These are phyloP conservation scores for Meteorus cinctellus DNA, from an alignment of 2,888 invertebrate genomes.

Conservation along the genomic window DNA sequence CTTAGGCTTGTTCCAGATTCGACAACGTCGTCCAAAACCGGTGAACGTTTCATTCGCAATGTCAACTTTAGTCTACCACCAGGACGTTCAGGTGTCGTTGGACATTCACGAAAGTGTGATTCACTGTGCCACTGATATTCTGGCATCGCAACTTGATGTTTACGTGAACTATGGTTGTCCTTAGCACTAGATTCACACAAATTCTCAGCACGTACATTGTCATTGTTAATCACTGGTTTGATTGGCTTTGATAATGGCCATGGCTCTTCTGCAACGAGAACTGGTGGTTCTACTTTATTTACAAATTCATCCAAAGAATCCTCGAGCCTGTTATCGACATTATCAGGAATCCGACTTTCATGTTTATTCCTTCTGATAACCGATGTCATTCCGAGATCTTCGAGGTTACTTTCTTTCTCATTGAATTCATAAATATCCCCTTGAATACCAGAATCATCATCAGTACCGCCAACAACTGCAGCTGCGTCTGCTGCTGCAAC, in stretches of 20 bases:
- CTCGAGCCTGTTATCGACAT: slow-evolving; percentile 55
- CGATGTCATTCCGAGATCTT: slow-evolving; percentile 62
- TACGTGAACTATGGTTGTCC: slow-evolving; percentile 10
- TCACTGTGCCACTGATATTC: slow-evolving; percentile 58
- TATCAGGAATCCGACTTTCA: slow-evolving; percentile 59
- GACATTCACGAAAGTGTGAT: slow-evolving; percentile 62
- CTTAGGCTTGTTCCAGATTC: slow-evolving; percentile 84
- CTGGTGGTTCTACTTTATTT: slow-evolving; percentile 61
- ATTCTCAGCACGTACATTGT: slow-evolving; percentile 39
- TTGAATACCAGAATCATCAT: slow-evolving; percentile 71
- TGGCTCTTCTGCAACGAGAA: slow-evolving; percentile 61
- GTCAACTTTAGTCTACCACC: slow-evolving; percentile 83
- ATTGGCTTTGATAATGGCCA: slow-evolving; percentile 56
- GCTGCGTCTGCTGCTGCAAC: neutral
- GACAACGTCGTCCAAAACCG: slow-evolving; percentile 88
- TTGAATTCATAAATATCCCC: slow-evolving; percentile 77
- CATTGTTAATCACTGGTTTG: slow-evolving; percentile 29
- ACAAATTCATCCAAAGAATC: slow-evolving; percentile 58
- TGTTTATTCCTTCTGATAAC: slow-evolving; percentile 66
- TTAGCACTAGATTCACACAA: slow-evolving; percentile 42
- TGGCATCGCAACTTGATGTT: slow-evolving; percentile 42
- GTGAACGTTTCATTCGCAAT: slow-evolving; percentile 89
- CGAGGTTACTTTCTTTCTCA: slow-evolving; percentile 72
- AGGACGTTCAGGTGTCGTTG: slow-evolving; percentile 77
- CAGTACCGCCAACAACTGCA: slow-evolving; percentile 64